These are phyloP conservation scores for Rallus crepitans DNA, from an alignment of 2,797 vertebrate genomes.

Conservation along the genomic window DNA sequence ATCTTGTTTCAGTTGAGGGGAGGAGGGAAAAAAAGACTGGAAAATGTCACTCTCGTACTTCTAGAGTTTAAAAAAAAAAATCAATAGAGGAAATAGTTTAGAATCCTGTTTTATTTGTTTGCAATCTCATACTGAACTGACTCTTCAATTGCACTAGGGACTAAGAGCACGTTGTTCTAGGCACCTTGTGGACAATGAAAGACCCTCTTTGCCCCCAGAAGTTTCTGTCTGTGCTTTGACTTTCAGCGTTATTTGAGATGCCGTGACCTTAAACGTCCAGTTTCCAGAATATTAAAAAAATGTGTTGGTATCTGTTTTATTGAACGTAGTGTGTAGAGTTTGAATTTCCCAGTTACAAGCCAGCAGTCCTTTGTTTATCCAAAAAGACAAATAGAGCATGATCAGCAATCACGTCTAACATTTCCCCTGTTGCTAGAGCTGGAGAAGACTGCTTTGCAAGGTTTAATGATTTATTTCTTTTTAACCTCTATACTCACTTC, in stretches of 20 bases:
- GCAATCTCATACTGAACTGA: background rate
- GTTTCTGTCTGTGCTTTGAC: background rate
- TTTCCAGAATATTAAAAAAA: background rate
- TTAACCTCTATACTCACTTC: background rate
- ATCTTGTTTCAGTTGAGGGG: background rate
- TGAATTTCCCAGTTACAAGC: background rate
- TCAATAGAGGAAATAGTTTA: constrained; percentile 6
- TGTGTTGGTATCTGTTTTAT: background rate
- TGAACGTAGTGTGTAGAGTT: background rate
- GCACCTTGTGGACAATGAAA: background rate
- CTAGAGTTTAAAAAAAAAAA: background rate
- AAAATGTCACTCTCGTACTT: background rate
- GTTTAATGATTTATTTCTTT: background rate
- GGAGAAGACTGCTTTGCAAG: background rate
- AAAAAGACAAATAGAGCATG: background rate
- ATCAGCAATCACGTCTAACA: background rate
- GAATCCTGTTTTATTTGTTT: constrained; percentile 15
- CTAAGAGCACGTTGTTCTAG: background rate
- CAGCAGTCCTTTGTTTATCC: background rate
- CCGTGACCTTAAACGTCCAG: background rate
- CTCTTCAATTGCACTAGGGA: background rate
- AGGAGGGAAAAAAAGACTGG: background rate
- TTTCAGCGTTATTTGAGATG: background rate
- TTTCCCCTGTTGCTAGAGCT: background rate
- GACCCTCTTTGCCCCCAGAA: background rate